phyloP scores from a whole-genome alignment of 1,140 invertebrate genomes.

The Drosophila burlai region DNA sequence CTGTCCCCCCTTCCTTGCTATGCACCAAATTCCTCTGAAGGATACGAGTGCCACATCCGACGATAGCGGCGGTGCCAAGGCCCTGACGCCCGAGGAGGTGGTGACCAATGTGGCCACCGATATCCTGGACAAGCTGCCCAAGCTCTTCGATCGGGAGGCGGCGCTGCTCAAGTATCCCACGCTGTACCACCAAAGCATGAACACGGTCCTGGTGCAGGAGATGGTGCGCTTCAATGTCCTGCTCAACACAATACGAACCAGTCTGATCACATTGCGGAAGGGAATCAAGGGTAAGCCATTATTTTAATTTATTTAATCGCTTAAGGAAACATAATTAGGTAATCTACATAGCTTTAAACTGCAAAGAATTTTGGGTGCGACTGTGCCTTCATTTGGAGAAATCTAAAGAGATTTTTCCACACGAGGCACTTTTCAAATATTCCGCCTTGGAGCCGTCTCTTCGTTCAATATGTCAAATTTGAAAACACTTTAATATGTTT shows the following conservation, averaged over 20 bases:
- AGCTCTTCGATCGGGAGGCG: conserved; percentile 89
- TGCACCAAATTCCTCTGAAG: conserved; percentile 66
- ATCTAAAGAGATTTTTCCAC: neutral
- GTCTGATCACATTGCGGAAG: conserved; percentile 92
- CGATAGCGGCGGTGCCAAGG: conserved; percentile 60
- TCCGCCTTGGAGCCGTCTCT: too few relatives aligned
- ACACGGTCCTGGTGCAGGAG: conserved; percentile 95
- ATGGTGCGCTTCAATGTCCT: conserved; percentile 96
- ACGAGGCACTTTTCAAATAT: neutral
- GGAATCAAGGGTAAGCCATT: conserved; percentile 92
- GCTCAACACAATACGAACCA: conserved; percentile 90
- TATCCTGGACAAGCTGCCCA: conserved; percentile 90
- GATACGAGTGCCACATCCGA: conserved; percentile 85
- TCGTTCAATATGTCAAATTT: neutral
- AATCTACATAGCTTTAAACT: neutral
- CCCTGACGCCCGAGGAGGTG: conserved; percentile 88
- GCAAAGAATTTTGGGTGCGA: neutral
- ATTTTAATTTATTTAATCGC: neutral
- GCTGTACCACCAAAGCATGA: conserved; percentile 91
- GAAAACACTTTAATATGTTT: neutral
- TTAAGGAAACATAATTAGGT: neutral
- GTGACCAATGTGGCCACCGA: conserved; percentile 90
- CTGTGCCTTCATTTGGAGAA: neutral
- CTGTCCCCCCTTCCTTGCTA: conserved; percentile 75
- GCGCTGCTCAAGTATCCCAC: conserved; percentile 92